Percentiles rank a stretch among this genome's conserved stretches.
phyloP scores from a whole-genome alignment of 2,113 vertebrate genomes.

The Neogale vison region DNA sequence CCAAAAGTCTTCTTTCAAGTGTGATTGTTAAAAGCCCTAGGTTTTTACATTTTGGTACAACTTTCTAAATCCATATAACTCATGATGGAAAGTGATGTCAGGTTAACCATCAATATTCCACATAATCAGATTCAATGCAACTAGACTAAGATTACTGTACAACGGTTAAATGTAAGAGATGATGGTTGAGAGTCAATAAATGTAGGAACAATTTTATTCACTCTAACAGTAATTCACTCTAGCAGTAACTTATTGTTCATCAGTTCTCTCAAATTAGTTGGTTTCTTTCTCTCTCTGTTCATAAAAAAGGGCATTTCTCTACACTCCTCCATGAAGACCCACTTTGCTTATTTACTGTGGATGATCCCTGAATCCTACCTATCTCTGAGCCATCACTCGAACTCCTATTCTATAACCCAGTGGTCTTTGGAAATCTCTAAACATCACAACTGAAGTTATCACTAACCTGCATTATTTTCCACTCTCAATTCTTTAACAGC shows the following conservation, averaged over 20 bases:
- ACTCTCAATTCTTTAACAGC: background rate
- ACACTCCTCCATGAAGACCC: background rate
- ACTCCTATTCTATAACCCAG: background rate
- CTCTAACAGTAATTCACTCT: background rate
- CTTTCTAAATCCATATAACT: constrained; percentile 72
- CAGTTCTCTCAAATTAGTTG: background rate
- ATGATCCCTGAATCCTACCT: background rate
- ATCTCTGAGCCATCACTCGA: background rate
- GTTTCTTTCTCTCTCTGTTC: background rate
- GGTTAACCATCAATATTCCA: constrained; percentile 22
- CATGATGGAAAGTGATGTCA: constrained; percentile 42
- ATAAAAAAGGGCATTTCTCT: background rate
- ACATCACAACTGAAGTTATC: background rate
- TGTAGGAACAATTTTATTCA: constrained; percentile 36
- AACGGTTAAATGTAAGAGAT: background rate
- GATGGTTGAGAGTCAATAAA: background rate
- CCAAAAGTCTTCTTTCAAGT: constrained; percentile 82
- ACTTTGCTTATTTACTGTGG: background rate
- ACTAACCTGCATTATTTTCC: background rate
- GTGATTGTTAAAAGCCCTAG: constrained; percentile 71
- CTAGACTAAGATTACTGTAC: background rate
- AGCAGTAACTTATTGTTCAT: background rate
- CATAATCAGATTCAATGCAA: constrained; percentile 13
- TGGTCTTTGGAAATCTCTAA: background rate
- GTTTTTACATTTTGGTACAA: constrained; percentile 73